A percentile compares a stretch with the other conserved stretches of the same genome.
phyloP scores from a whole-genome alignment of 2,797 vertebrate genomes.

The Mormyrus hasselquistii region DNA sequence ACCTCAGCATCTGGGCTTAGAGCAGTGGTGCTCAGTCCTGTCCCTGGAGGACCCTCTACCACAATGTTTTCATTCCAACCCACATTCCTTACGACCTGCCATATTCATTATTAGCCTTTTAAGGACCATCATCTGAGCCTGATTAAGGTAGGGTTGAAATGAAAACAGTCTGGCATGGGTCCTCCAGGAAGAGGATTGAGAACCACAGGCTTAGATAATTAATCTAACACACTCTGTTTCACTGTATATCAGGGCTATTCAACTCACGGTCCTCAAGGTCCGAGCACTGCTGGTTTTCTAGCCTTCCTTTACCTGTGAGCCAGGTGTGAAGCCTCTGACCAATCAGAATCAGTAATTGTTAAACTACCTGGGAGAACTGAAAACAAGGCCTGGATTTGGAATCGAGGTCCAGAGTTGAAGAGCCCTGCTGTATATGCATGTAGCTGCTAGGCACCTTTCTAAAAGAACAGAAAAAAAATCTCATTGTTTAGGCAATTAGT shows the following conservation, averaged over 20 bases:
- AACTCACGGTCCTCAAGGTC: too few species aligned
- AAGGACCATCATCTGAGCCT: background rate
- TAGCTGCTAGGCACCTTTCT: background rate
- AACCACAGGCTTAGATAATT: background rate
- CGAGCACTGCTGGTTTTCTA: too few species aligned
- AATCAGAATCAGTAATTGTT: too few species aligned
- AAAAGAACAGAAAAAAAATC: background rate
- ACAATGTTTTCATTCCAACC: background rate
- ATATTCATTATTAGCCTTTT: background rate
- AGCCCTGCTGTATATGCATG: background rate
- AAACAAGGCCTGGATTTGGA: too few species aligned
- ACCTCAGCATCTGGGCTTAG: background rate
- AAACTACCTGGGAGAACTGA: too few species aligned
- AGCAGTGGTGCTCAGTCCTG: background rate
- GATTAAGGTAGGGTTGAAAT: background rate
- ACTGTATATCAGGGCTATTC: background rate
- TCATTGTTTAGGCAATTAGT: background rate
- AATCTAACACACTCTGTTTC: background rate
- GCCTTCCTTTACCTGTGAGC: too few species aligned
- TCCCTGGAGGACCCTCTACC: background rate
- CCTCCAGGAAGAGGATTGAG: background rate
- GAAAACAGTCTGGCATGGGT: background rate
- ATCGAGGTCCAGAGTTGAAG: too few species aligned
- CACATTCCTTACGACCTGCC: background rate
- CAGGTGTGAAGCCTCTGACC: too few species aligned